phyloP scores from a whole-genome alignment of 2,888 invertebrate genomes.

The Polyommatus iphigenia region DNA sequence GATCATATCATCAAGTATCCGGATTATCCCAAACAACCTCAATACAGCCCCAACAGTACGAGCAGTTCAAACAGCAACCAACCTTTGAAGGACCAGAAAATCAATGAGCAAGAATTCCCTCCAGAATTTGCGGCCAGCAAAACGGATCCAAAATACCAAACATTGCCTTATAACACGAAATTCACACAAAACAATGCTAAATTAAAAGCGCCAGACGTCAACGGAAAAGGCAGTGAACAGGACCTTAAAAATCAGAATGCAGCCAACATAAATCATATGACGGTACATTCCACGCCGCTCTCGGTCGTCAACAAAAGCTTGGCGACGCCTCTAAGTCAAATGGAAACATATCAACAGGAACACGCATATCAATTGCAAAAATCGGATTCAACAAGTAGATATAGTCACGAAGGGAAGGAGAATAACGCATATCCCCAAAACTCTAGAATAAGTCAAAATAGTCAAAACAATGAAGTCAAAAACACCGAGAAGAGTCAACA shows the following conservation, averaged over 20 bases:
- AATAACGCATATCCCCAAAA: conserved; percentile 79
- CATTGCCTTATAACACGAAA: conserved; percentile 93
- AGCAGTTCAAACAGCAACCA: conserved; percentile 76
- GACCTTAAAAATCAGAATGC: conserved; percentile 63
- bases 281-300: conserved; percentile 76
- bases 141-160: conserved; percentile 94
- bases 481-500: conserved; percentile 57
- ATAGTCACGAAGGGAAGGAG: conserved; percentile 77
- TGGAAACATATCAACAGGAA: conserved; percentile 77
- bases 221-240: conserved; percentile 63
- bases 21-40: conserved; percentile 74
- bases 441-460: conserved; percentile 72
- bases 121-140: conserved; percentile 89
- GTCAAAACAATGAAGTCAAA: conserved; percentile 66
- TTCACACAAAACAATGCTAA: conserved; percentile 83
- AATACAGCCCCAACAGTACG: conserved; percentile 80
- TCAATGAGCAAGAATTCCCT: conserved; percentile 78
- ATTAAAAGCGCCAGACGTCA: conserved; percentile 61
- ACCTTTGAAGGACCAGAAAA: conserved; percentile 72
- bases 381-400: conserved; percentile 75
- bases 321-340: conserved; percentile 83
- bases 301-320: conserved; percentile 83
- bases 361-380: conserved; percentile 77
- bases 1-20: conserved; percentile 71
- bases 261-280: conserved; percentile 72